A percentile compares a stretch with the other conserved stretches of the same genome.
These are phyloP conservation scores for Idaea biselata DNA, from an alignment of 2,888 invertebrate species.

Conservation along the genomic window DNA sequence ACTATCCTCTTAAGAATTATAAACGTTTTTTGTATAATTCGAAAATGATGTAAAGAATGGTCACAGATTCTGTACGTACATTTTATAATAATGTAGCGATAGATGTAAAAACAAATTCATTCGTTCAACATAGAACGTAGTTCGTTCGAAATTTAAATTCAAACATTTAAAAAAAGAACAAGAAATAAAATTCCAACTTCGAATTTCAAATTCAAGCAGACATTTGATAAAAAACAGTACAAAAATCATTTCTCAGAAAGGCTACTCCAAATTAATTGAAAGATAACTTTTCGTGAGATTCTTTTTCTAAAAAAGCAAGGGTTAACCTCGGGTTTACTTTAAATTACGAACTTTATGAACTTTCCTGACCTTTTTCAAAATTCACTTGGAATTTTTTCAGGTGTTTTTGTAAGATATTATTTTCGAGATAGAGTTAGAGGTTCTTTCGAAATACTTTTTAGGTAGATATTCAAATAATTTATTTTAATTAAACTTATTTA, in stretches of 20 bases:
- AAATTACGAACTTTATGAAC: conserved; percentile 49
- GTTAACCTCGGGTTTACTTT: conserved; percentile 61
- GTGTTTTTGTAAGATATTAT: conserved; percentile 29
- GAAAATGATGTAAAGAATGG: too few relatives aligned
- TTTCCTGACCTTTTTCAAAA: conserved; percentile 35
- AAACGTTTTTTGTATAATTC: too few relatives aligned
- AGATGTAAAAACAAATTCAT: too few relatives aligned
- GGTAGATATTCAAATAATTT: background rate
- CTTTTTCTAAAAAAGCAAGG: conserved; percentile 62
- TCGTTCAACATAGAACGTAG: background rate
- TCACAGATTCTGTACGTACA: too few relatives aligned
- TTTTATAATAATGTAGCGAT: too few relatives aligned
- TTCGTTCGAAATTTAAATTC: background rate
- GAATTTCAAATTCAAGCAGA: conserved; percentile 10
- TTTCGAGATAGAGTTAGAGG: conserved; percentile 6
- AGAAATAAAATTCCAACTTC: background rate
- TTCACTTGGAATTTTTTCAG: conserved; percentile 25
- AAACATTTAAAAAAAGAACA: background rate
- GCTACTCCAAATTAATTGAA: conserved; percentile 62
- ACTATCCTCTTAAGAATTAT: too few relatives aligned
- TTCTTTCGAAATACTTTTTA: background rate
- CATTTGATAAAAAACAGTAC: conserved; percentile 24
- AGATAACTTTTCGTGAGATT: conserved; percentile 61
- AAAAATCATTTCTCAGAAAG: conserved; percentile 37
- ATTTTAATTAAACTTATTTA: background rate